Evolutionary conservation across 1,140 invertebrate species (phyloP).

Genomic region (Drosophila biarmipes): DNA sequence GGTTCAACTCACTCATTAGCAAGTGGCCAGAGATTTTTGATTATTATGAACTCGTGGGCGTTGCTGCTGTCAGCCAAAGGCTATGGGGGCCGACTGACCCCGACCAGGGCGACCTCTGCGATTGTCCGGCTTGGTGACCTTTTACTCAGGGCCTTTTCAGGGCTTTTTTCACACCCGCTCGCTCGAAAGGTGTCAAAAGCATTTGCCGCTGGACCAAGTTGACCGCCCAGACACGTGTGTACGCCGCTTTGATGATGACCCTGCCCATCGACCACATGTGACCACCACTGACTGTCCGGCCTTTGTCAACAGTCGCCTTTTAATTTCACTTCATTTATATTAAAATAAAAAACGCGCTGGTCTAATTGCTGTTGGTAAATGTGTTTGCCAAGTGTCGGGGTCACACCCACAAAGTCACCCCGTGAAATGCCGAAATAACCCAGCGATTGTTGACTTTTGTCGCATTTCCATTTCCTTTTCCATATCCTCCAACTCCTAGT

Average conservation of each 20-base stretch:
- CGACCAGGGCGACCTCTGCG: conserved; percentile 46
- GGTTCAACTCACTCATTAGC: conserved; percentile 33
- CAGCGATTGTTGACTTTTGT: conserved; percentile 46
- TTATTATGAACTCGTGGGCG: conserved; percentile 46
- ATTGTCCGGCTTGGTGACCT: conserved; percentile 69
- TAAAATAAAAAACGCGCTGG: conserved; percentile 58
- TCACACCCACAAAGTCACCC: conserved; percentile 57
- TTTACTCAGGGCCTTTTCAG: conserved; percentile 36
- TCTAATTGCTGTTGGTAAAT: conserved; percentile 72
- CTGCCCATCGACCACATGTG: conserved; percentile 42
- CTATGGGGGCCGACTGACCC: conserved; percentile 30
- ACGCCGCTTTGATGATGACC: conserved; percentile 62
- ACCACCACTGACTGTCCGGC: conserved; percentile 32
- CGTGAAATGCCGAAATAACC: conserved; percentile 37
- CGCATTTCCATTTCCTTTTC: conserved; percentile 27
- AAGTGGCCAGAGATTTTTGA: conserved; percentile 32
- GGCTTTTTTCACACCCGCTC: conserved; percentile 29
- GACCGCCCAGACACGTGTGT: conserved; percentile 69
- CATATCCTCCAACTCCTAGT: not conserved
- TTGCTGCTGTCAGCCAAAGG: conserved; percentile 38
- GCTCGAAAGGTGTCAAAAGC: conserved; percentile 72
- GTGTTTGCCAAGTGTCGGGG: conserved; percentile 69
- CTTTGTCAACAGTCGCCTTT: conserved; percentile 80
- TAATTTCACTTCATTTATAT: conserved; percentile 80
- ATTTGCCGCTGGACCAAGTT: conserved; percentile 57